Conservation (phyloP, 2,113 vertebrate genomes). For the Corythaeola cristata region DNA sequence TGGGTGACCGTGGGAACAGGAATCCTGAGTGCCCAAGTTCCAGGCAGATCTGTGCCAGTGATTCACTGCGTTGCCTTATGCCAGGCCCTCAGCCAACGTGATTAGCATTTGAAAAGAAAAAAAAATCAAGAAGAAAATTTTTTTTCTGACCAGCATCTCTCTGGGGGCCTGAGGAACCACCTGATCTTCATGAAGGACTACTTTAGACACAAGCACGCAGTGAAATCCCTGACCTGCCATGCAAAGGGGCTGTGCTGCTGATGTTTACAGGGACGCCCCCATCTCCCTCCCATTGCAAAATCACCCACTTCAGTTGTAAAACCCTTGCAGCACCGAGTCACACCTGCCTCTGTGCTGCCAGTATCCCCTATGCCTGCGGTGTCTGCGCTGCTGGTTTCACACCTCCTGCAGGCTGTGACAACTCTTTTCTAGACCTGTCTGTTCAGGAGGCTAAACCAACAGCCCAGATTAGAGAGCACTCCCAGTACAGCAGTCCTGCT, state of each 20-base stretch:
- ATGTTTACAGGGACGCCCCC: accelerated
- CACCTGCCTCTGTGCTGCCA: not conserved
- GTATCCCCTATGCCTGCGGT: not conserved
- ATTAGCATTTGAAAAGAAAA: not conserved
- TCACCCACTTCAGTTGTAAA: not conserved
- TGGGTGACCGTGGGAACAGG: conserved; percentile 13
- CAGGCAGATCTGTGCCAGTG: not conserved
- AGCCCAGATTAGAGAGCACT: not conserved
- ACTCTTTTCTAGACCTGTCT: not conserved
- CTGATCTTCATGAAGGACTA: not conserved
- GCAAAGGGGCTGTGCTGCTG: accelerated
- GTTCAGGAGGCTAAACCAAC: not conserved
- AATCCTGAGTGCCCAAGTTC: not conserved
- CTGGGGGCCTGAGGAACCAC: not conserved
- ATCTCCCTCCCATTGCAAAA: not conserved
- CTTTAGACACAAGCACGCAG: accelerated
- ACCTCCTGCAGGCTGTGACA: not conserved
- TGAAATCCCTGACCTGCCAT: not conserved
- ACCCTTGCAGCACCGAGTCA: not conserved
- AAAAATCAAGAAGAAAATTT: too few relatives aligned
- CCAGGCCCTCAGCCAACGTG: not conserved
- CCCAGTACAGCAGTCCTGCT: not conserved
- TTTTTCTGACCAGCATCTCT: not conserved
- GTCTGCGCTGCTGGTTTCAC: not conserved
- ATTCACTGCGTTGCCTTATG: not conserved